A percentile compares a stretch with the other conserved stretches of the same genome.
Evolutionary conservation across 2,888 invertebrate genomes (phyloP).

Genomic region (Agonopterix heracliana): DNA sequence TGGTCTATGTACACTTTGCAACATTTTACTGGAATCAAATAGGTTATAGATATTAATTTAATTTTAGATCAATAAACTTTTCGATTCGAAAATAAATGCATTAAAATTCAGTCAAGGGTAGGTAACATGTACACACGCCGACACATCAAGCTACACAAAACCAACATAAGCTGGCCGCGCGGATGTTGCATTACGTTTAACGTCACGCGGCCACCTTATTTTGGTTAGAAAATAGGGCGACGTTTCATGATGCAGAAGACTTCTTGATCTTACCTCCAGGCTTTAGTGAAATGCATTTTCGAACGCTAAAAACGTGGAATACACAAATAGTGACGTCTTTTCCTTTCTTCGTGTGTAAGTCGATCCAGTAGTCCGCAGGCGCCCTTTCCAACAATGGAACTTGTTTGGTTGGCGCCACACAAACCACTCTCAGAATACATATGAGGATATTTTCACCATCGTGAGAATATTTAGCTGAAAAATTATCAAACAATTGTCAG

Average conservation of each 20-base stretch:
- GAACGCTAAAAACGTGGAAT: slow-evolving; percentile 58
- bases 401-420: slow-evolving; percentile 52
- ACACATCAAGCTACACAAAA: too few relatives aligned
- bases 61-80: background rate
- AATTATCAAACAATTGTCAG: slow-evolving; percentile 2
- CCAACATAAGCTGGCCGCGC: too few relatives aligned
- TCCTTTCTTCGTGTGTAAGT: slow-evolving; percentile 48
- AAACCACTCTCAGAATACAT: slow-evolving; percentile 60
- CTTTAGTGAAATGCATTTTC: slow-evolving; percentile 62
- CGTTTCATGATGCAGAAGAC: too few relatives aligned
- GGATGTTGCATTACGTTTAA: too few relatives aligned
- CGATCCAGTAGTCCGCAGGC: slow-evolving; percentile 54
- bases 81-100: too few relatives aligned
- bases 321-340: slow-evolving; percentile 54
- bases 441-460: slow-evolving; percentile 60
- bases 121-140: too few relatives aligned
- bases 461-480: slow-evolving; percentile 63
- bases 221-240: too few relatives aligned
- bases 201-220: too few relatives aligned
- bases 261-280: slow-evolving; percentile 38
- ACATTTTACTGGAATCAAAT: slow-evolving; percentile 43
- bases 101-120: too few relatives aligned
- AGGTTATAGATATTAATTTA: background rate
- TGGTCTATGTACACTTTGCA: slow-evolving; percentile 62
- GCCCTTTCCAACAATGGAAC: slow-evolving; percentile 48